Evolutionary conservation across 64 coral and sea anemone genomes (phyloP).

Genomic region (Porites australiensis): DNA sequence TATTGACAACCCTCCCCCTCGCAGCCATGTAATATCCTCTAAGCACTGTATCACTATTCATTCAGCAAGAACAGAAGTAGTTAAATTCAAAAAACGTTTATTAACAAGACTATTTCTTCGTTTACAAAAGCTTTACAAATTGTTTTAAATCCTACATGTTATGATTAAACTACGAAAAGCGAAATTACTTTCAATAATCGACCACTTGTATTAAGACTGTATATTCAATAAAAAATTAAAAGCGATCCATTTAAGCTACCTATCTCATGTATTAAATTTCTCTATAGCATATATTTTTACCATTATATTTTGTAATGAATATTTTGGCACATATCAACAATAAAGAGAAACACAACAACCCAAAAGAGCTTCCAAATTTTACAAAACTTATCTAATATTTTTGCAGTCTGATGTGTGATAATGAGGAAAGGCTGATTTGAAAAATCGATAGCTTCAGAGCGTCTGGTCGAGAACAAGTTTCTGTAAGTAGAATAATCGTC

Average conservation of each 20-base stretch:
- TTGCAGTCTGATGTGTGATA: too few species aligned
- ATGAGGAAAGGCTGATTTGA: too few species aligned
- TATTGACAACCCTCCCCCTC: too few species aligned
- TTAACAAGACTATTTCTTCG: conserved; percentile 11
- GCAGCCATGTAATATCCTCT: too few species aligned
- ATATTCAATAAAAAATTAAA: not conserved
- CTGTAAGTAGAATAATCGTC: too few species aligned
- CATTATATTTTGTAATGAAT: not conserved
- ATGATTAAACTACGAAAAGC: not conserved
- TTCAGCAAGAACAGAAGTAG: not conserved
- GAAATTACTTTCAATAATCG: not conserved
- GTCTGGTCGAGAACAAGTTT: too few species aligned
- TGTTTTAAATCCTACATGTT: not conserved
- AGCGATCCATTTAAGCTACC: not conserved
- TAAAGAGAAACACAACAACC: not conserved
- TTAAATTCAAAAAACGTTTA: not conserved
- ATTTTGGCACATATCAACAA: conserved; percentile 49
- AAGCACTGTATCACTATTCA: too few species aligned
- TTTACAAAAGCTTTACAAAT: conserved; percentile 7
- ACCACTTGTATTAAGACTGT: not conserved
- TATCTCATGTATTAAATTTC: not conserved
- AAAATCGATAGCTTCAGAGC: too few species aligned
- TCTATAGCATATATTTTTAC: not conserved
- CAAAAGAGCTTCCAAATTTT: not conserved
- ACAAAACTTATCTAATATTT: too few species aligned